Evolutionary conservation across 2,888 invertebrate species (phyloP).

Genomic region (Monochamus alternatus): DNA sequence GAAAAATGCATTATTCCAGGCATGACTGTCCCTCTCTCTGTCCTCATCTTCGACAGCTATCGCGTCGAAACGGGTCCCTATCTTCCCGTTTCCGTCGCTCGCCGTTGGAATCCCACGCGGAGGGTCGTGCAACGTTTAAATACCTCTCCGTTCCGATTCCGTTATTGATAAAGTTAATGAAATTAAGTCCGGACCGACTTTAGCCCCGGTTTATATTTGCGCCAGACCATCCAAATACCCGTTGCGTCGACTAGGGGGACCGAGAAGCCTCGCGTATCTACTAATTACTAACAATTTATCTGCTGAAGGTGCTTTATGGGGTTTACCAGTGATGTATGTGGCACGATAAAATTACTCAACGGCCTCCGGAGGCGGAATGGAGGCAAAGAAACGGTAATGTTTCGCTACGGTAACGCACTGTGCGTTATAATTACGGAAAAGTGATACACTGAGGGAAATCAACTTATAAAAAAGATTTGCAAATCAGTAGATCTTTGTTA

Average conservation of each 20-base stretch:
- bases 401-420: too few species aligned
- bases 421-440: too few species aligned
- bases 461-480: too few species aligned
- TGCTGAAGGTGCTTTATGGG: constrained; percentile 45
- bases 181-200: constrained; percentile 59
- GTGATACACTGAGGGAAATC: too few species aligned
- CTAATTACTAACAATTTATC: constrained; percentile 56
- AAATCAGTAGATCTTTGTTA: too few species aligned
- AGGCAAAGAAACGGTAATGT: background rate
- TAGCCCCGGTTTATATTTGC: constrained; percentile 33
- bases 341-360: constrained; percentile 31
- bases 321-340: constrained; percentile 36
- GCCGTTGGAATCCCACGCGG: constrained; percentile 43
- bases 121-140: constrained; percentile 56
- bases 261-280: constrained; percentile 37
- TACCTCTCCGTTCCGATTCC: constrained; percentile 59
- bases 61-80: constrained; percentile 30
- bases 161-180: constrained; percentile 64
- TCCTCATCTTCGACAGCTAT: constrained; percentile 17
- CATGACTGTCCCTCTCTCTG: background rate
- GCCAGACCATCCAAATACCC: constrained; percentile 23
- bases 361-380: background rate
- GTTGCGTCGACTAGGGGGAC: constrained; percentile 18
- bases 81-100: constrained; percentile 42
- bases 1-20: background rate